Percentiles rank a stretch among this genome's conserved stretches.
Evolutionary conservation across 2,113 vertebrate genomes (phyloP).

Genomic region (Anguilla rostrata): DNA sequence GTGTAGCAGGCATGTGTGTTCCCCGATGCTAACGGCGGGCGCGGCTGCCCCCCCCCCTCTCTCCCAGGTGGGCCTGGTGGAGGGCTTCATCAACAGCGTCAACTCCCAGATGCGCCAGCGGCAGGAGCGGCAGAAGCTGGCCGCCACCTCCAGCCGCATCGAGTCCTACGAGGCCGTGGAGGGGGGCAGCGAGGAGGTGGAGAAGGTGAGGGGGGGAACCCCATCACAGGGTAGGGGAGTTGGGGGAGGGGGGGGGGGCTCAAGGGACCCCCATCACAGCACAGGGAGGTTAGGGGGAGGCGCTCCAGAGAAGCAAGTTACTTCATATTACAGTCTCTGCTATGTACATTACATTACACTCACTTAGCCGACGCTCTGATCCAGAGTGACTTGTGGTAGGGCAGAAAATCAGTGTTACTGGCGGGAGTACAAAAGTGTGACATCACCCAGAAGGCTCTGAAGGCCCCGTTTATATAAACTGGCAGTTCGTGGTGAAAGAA

Average conservation of each 20-base stretch:
- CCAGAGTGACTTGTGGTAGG: no score
- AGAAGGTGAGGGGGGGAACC: constrained; percentile 76
- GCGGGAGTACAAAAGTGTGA: no score
- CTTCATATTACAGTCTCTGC: no score
- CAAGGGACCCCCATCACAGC: background rate
- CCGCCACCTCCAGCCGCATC: constrained; percentile 78
- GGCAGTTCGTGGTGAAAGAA: no score
- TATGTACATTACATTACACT: no score
- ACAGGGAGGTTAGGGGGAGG: no score
- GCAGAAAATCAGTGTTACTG: no score
- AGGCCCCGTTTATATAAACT: no score
- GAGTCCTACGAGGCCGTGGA: constrained; percentile 91
- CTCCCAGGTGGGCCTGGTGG: constrained; percentile 79
- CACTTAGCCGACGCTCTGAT: no score
- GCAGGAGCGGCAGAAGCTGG: constrained; percentile 87
- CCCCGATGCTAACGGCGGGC: no score
- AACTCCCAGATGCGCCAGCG: constrained; percentile 87
- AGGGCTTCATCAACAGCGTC: constrained; percentile 87
- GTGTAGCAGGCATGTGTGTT: no score
- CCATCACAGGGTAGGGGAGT: background rate
- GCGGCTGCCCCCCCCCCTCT: background rate
- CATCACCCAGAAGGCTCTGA: no score
- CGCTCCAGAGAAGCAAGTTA: background rate
- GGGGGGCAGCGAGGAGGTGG: constrained; percentile 87
- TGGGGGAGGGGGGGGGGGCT: background rate